Evolutionary conservation across 1,140 invertebrate species (phyloP).

Genomic region (Vollenhovia emeryi): DNA sequence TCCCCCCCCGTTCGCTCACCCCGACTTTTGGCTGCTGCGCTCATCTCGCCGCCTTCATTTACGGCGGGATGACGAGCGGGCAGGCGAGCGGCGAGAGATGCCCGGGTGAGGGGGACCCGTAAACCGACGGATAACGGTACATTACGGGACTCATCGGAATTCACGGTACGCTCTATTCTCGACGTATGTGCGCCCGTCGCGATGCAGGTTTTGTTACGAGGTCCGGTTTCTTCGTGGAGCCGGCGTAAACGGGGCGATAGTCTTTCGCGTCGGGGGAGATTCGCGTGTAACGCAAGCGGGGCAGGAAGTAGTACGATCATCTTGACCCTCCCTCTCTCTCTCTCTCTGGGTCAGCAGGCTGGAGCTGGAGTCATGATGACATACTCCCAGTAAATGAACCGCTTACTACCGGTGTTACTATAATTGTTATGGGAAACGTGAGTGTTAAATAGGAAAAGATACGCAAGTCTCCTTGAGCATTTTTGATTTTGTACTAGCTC

Average conservation of each 20-base stretch:
- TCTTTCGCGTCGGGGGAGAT: constrained; percentile 17
- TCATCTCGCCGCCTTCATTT: constrained; percentile 54
- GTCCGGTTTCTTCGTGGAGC: constrained; percentile 69
- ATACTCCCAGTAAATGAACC: neutral
- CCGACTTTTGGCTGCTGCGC: constrained; percentile 52
- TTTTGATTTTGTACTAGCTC: neutral
- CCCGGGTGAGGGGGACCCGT: constrained; percentile 78
- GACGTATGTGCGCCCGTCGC: constrained; percentile 66
- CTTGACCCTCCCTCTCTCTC: constrained; percentile 16
- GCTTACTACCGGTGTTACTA: constrained; percentile 18
- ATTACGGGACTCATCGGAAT: constrained; percentile 80
- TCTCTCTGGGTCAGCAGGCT: constrained; percentile 54
- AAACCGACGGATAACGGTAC: constrained; percentile 82
- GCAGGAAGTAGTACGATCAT: constrained; percentile 56
- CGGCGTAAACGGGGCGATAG: constrained; percentile 27
- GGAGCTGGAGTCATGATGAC: constrained; percentile 19
- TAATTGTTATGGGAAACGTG: neutral
- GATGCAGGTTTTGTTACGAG: constrained; percentile 53
- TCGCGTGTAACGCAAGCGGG: constrained; percentile 60
- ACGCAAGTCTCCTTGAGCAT: neutral
- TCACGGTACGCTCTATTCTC: constrained; percentile 80
- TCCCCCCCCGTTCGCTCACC: neutral
- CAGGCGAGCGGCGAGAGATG: constrained; percentile 57
- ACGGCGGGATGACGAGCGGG: constrained; percentile 40
- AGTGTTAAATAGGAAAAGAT: neutral